phyloP scores from a whole-genome alignment of 2,888 invertebrate species.

The Agrenia bidenticulata region DNA sequence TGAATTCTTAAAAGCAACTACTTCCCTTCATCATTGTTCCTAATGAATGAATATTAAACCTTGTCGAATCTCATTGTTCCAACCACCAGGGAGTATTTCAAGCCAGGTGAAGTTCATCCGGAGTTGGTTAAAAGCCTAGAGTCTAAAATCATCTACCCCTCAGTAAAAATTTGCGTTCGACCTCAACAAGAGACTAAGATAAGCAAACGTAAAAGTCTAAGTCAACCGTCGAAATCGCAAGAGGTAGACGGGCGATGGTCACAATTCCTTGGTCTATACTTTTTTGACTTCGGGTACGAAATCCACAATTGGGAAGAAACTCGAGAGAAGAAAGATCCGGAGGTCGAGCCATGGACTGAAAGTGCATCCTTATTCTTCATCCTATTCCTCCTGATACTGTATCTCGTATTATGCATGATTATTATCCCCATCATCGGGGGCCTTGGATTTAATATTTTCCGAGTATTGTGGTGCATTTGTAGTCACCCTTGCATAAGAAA shows the following conservation, averaged over 20 bases:
- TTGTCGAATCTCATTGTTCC: too few relatives aligned
- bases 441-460: slow-evolving; percentile 14
- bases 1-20: too few relatives aligned
- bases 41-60: too few relatives aligned
- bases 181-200: too few relatives aligned
- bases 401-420: slow-evolving; percentile 8
- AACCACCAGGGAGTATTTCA: too few relatives aligned
- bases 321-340: background rate
- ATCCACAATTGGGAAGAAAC: slow-evolving; percentile 22
- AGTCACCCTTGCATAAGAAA: slow-evolving; percentile 24
- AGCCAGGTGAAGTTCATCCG: too few relatives aligned
- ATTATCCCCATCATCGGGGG: slow-evolving; percentile 18
- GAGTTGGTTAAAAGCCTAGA: too few relatives aligned
- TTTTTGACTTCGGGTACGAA: slow-evolving; percentile 17
- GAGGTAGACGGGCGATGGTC: slow-evolving; percentile 18
- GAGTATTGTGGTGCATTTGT: slow-evolving; percentile 16
- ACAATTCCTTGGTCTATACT: slow-evolving; percentile 15
- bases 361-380: slow-evolving; percentile 10
- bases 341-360: background rate
- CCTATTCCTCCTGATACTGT: slow-evolving; percentile 1
- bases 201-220: too few relatives aligned
- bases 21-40: too few relatives aligned
- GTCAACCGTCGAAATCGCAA: background rate
- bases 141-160: too few relatives aligned
- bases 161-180: too few relatives aligned